These are phyloP conservation scores for Calcarius lapponicus DNA, from an alignment of 2,797 vertebrate species.

Conservation along the genomic window DNA sequence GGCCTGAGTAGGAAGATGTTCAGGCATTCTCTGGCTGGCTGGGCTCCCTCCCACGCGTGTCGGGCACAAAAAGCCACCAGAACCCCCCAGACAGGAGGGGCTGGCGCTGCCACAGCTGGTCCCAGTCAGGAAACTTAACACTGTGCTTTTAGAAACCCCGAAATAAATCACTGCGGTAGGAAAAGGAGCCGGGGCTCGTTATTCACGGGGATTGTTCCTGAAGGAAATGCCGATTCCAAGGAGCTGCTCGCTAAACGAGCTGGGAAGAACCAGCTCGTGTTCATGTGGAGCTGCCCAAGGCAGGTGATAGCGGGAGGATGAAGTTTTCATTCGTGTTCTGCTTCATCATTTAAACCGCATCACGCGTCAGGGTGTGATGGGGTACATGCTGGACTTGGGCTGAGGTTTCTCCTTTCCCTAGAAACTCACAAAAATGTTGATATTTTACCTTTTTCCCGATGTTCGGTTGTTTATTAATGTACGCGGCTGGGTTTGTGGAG, in stretches of 20 bases:
- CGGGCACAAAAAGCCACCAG: neutral
- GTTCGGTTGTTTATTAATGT: neutral
- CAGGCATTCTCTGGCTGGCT: neutral
- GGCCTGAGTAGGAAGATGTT: neutral
- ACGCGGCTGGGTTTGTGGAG: neutral
- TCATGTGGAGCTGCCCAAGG: conserved; percentile 27
- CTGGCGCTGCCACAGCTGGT: neutral
- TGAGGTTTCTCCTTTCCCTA: neutral
- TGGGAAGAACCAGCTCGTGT: conserved; percentile 6
- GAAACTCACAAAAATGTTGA: fast-evolving
- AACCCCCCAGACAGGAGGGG: neutral
- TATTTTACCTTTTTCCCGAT: fast-evolving
- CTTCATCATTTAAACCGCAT: neutral
- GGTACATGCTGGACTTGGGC: no score
- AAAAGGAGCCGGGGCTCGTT: neutral
- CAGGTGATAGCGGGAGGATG: conserved; percentile 16
- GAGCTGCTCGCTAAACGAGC: conserved; percentile 10
- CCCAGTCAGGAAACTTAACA: neutral
- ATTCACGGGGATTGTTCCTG: neutral
- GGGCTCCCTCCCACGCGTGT: neutral
- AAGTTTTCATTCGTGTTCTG: conserved; percentile 19
- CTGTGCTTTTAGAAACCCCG: neutral
- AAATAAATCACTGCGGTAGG: neutral
- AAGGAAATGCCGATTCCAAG: neutral
- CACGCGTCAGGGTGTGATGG: neutral